phyloP scores from a whole-genome alignment of 2,113 vertebrate genomes.

The Microtus oregoni region DNA sequence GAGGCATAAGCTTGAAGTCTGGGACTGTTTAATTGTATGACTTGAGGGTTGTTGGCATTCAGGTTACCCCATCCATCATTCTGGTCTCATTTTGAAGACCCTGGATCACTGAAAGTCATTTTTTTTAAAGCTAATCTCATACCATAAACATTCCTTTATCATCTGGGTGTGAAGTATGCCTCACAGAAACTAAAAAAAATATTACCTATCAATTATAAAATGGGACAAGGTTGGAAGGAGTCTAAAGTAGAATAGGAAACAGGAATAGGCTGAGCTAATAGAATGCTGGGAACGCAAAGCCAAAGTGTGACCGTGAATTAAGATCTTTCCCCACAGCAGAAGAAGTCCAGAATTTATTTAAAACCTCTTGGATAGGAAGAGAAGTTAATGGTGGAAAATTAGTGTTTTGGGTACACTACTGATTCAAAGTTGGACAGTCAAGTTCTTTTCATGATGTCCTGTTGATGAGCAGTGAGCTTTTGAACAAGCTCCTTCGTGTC shows the following conservation, averaged over 20 bases:
- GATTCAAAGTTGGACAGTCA: neutral
- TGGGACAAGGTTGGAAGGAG: neutral
- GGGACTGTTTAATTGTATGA: neutral
- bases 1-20: neutral
- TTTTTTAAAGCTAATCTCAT: neutral
- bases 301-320: neutral
- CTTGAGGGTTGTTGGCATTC: neutral
- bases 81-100: neutral
- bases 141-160: neutral
- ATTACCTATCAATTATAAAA: neutral
- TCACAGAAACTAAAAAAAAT: neutral
- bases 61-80: no score
- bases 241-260: neutral
- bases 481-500: neutral
- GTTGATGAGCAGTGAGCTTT: neutral
- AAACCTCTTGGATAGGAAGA: no score
- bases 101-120: neutral
- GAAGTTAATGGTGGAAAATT: neutral
- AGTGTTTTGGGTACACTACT: neutral
- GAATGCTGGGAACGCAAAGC: neutral
- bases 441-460: neutral
- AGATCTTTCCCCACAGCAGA: neutral
- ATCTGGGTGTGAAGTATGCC: rapidly evolving
- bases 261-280: neutral
- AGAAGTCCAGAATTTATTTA: neutral